These are phyloP conservation scores for Digitonthophagus gazella DNA, from an alignment of 2,888 invertebrate genomes.

Conservation along the genomic window DNA sequence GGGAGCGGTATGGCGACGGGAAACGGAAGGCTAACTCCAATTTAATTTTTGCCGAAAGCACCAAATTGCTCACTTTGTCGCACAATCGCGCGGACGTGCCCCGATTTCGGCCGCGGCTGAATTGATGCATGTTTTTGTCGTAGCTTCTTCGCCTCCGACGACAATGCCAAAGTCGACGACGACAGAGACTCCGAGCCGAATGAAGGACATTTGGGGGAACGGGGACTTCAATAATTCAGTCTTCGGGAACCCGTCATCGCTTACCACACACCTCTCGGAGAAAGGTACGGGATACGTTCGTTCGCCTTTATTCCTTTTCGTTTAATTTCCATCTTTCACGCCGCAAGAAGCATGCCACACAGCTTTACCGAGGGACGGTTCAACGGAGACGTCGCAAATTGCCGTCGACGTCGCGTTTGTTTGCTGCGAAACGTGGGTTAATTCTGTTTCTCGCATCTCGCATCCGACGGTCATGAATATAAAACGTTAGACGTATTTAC, in stretches of 20 bases:
- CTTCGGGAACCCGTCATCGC: conserved; percentile 63
- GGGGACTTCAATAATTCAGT: conserved; percentile 59
- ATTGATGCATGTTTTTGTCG: conserved; percentile 45
- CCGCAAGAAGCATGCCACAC: conserved; percentile 17
- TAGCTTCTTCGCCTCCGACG: conserved; percentile 79
- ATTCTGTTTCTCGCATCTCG: neutral
- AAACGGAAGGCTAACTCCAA: conserved; percentile 3
- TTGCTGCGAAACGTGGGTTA: neutral
- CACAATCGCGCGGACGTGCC: conserved; percentile 8
- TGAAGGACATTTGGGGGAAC: conserved; percentile 50
- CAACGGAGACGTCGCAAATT: neutral
- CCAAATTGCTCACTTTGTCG: conserved; percentile 6
- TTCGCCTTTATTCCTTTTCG: neutral
- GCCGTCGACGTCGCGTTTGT: neutral
- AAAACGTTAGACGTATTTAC: conserved; percentile 2
- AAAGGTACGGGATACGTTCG: conserved; percentile 51
- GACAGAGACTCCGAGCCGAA: conserved; percentile 56
- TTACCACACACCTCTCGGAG: conserved; percentile 60
- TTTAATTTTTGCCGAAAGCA: conserved; percentile 16
- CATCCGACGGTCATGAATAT: conserved; percentile 2
- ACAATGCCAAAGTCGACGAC: conserved; percentile 76
- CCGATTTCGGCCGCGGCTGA: conserved; percentile 25
- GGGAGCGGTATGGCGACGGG: neutral
- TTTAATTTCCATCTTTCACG: conserved; percentile 23
- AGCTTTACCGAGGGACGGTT: neutral